Evolutionary conservation across 1,140 invertebrate genomes (phyloP), one percentile per base, ranked within the genome.

Genomic region (Drosophila asahinai): DNA sequence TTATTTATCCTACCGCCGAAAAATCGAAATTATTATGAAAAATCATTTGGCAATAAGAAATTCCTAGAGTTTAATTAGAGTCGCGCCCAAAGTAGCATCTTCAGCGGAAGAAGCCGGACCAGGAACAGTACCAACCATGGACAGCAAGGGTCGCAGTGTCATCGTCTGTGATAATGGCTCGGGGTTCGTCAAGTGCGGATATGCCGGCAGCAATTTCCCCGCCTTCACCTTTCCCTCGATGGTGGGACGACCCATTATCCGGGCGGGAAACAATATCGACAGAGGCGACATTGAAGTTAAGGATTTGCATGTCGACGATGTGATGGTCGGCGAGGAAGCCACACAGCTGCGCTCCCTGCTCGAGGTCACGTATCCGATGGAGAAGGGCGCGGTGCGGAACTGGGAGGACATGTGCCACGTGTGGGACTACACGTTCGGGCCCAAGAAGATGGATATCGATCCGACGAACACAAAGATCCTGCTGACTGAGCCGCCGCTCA

Each of bases 361-460:
- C 61, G 99, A 99, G 94, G 97, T 99, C 42, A 98, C 97, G 93
- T 99, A 99, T 95, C 99, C 99, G 0, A 99, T 99, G 99, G 98
- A 99, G 94, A 99, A 99, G 96, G 99, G 99, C 43, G 94, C 95
- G 76, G 95, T 95, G 9, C 95, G 97, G 40, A 99, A 99, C 94
- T 99, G 99, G 99, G 98, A 99, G 70, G 99, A 99, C 91, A 99
- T 99, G 99, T 97, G 97, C 83, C 98, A 99, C 94, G 96, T 99
- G 7, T 99, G 99, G 98, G 98, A 99, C 93, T 99, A 99, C 93
- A 99, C 99, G 19, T 99, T 99, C 94, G 98, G 99, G 9, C 96
- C 97, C 15, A 97, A 98, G 92, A 99, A 99, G 94, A 98, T 99
- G 96, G 97, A 99, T 92, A 96, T 99, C 43, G 96, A 99, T 94